phyloP scores from a whole-genome alignment of 2,888 invertebrate species.

The Plusia festucae region DNA sequence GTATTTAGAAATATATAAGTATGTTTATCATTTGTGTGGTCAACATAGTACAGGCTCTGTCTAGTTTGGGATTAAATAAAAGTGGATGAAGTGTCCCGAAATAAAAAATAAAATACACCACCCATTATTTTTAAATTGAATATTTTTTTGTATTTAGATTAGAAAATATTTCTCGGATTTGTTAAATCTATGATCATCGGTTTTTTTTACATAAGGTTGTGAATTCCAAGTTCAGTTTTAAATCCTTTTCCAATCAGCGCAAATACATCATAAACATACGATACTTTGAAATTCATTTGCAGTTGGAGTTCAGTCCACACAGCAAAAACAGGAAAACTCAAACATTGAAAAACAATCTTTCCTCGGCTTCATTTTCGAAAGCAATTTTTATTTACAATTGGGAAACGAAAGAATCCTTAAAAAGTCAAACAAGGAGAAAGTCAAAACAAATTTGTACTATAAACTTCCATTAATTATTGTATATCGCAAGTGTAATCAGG shows the following conservation, averaged over 20 bases:
- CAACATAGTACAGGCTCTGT: too few relatives aligned
- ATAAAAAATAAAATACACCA: too few relatives aligned
- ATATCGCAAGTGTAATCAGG: neutral
- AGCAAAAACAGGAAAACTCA: conserved; percentile 5
- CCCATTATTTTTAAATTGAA: too few relatives aligned
- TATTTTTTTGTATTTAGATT: too few relatives aligned
- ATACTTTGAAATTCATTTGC: conserved; percentile 1
- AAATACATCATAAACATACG: conserved; percentile 1
- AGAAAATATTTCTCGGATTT: too few relatives aligned
- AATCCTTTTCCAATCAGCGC: neutral
- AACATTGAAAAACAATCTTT: conserved; percentile 5
- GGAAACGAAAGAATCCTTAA: neutral
- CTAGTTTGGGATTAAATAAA: too few relatives aligned
- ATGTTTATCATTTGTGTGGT: too few relatives aligned
- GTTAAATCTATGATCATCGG: too few relatives aligned
- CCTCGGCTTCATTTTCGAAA: neutral
- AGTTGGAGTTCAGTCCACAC: conserved; percentile 1
- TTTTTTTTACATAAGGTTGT: too few relatives aligned
- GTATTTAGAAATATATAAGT: too few relatives aligned
- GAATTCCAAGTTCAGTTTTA: too few relatives aligned
- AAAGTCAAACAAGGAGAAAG: neutral
- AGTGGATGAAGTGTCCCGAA: too few relatives aligned
- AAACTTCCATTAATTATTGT: neutral
- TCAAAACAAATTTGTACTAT: neutral
- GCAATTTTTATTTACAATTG: conserved; percentile 3